A percentile compares a stretch with the other conserved stretches of the same genome.
phyloP scores from a whole-genome alignment of 2,888 invertebrate genomes.

The Belgica antarctica region DNA sequence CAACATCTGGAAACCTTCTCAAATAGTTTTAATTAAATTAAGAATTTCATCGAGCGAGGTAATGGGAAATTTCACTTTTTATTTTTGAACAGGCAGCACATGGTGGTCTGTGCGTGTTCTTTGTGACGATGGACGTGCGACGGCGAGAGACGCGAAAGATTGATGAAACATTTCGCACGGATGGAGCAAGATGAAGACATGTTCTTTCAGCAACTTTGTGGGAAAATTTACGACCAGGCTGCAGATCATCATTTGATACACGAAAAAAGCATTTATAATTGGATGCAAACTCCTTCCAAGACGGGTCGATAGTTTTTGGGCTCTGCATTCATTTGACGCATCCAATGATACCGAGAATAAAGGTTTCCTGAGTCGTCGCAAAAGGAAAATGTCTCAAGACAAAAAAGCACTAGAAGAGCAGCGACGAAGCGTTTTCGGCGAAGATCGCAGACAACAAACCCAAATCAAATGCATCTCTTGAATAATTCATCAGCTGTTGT shows the following conservation, averaged over 20 bases:
- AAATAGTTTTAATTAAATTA: slow-evolving; percentile 31
- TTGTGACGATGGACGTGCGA: background rate
- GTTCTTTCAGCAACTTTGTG: background rate
- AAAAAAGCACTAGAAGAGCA: too few relatives aligned
- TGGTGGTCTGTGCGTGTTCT: slow-evolving; percentile 21
- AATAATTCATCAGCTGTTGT: slow-evolving; percentile 42
- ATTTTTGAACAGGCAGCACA: background rate
- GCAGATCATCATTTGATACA: background rate
- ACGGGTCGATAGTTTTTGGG: background rate
- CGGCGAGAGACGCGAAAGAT: too few relatives aligned
- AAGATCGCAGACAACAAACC: background rate
- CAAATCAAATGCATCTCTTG: slow-evolving; percentile 21
- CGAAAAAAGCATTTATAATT: slow-evolving; percentile 7
- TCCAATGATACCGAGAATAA: too few relatives aligned
- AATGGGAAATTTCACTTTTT: slow-evolving; percentile 9
- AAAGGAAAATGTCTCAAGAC: background rate
- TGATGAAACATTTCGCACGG: too few relatives aligned
- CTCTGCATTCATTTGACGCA: slow-evolving; percentile 5
- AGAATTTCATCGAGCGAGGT: background rate
- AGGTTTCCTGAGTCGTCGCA: too few relatives aligned
- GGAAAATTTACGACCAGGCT: background rate
- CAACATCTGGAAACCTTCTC: slow-evolving; percentile 31
- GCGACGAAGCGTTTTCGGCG: background rate
- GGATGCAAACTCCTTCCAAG: slow-evolving; percentile 13
- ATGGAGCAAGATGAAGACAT: too few relatives aligned